Evolutionary conservation across 1,140 invertebrate species (phyloP), one percentile per base, ranked within the genome.

Genomic region (Tetragonula clypearis): DNA sequence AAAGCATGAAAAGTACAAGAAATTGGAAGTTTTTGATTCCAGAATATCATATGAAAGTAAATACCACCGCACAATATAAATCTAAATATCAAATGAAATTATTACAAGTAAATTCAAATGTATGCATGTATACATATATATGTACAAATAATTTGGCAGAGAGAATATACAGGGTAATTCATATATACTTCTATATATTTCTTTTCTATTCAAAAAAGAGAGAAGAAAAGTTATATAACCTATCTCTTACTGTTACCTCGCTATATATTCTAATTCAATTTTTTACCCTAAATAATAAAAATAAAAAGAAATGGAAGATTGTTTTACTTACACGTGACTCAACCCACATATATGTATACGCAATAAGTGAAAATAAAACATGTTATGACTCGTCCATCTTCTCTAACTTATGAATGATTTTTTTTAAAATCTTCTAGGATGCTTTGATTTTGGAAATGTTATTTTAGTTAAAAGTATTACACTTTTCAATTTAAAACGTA

Each of bases 101-200:
- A 69, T 71, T 66, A 21, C 19, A 26, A 17, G 68, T 60, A 55
- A 62, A 80, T 65, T 35, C n/a, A 79, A 55, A 80, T n/a, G 15
- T 35, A 53, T 60, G 65, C 58, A 81, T 65, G 76, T 65, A 72
- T 35, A 76, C 65, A 78, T 78, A 30, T 77, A 81, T 76, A 71
- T 87, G n/a, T 87, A 88, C 41, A 87, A 21, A 80, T 79, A 68
- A 83, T 84, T 87, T 89, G 79, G 82, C 88, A 89, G 82, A 89
- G 82, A 89, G 79, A 84, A 82, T 17, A 80, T 82, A 78, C 8
- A 35, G 6, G 30, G 6, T 79, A 68, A 69, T 55, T n/a, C 15
- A 3, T 35, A 35, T 35, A 79, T 9, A 56, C 11, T 79, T 23
- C 49, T 23, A n/a, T 62, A 15, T 79, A 79, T 12, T 23, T 69